Base-by-base conservation (phyloP, 2,888 invertebrate genomes). In the Rhimphoctona megacephalus region DNA sequence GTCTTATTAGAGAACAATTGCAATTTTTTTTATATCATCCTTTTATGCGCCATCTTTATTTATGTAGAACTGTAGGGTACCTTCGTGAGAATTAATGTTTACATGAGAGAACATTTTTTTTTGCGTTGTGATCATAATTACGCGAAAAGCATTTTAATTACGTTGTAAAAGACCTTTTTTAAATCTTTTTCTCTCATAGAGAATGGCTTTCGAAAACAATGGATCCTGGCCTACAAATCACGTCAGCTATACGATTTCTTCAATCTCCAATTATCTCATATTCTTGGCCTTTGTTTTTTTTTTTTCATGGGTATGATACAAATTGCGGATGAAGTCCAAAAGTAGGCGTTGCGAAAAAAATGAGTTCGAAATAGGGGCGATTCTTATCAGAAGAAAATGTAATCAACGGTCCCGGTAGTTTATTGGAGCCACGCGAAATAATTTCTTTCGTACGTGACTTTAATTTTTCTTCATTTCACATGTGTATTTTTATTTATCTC, bases 351-450 rank as follows among this genome's bases (percentile, higher is more conserved):
- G 22, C 33, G 66, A 43, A 52, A 66, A 78, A 86, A 86, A 86
- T 76, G 70, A 77, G 54, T 83, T 74, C 72, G 80, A 80, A 86
- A 80, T 83, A 80, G 76, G 43, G 76, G 64, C 70, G 80, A 83
- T 86, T 72, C 54, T 72, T 83, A 83, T 86, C 83, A 25, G 64
- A 82, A 25, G 52, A 43, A 82, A 81, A 72, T 52, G 61, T 36
- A 76, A 79, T 64, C 25, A 36, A 79, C 67, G 54, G 43, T 5
- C 33, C 19, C 67, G n/a, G 52, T 39, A 39, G 25, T 39, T 69
- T 61, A 25, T 30, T n/a, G 70, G 61, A 25, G 49, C 43, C 76
- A 39, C n/a, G 14, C 52, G 67, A 77, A 70, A 80, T 79, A 77
- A 78, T 81, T 78, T 46, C 57, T 46, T 70, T 8, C 30, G 25